A percentile compares a stretch with the other conserved stretches of the same genome.
phyloP scores from a whole-genome alignment of 2,113 vertebrate species.

The Numenius arquata region DNA sequence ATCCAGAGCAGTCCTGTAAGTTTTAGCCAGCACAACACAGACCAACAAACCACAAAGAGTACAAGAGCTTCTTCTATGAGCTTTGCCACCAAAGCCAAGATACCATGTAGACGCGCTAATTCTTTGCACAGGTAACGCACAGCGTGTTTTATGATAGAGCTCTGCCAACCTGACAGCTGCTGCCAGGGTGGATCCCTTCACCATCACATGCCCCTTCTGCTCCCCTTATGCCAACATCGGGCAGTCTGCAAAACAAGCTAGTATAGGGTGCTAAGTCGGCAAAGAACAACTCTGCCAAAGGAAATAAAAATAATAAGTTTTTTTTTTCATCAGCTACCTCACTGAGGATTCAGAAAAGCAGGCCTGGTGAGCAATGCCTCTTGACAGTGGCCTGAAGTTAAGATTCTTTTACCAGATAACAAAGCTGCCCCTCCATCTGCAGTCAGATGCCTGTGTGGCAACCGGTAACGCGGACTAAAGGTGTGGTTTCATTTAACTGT shows the following conservation, averaged over 20 bases:
- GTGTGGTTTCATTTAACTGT: not conserved
- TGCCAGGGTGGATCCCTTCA: not conserved
- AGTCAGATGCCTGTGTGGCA: not conserved
- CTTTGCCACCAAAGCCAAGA: not conserved
- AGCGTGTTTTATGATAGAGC: not conserved
- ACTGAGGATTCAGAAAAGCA: not conserved
- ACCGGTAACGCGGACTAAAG: not conserved
- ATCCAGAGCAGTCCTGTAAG: not conserved
- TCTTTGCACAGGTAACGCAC: not conserved
- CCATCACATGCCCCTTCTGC: rapidly evolving
- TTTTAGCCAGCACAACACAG: not conserved
- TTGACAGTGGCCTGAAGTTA: not conserved
- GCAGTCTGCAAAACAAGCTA: not conserved
- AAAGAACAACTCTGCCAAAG: not conserved
- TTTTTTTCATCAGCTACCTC: not conserved
- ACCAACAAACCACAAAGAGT: not conserved
- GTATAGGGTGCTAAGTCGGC: rapidly evolving
- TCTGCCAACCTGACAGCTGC: not conserved
- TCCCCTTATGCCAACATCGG: not conserved
- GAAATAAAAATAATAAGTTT: not conserved
- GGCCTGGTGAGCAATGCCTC: not conserved
- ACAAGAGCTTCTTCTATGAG: not conserved
- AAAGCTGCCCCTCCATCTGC: not conserved
- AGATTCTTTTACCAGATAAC: not conserved
- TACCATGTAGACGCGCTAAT: not conserved